Evolutionary conservation across 2,113 vertebrate genomes (phyloP).

Genomic region (Phasianus colchicus): DNA sequence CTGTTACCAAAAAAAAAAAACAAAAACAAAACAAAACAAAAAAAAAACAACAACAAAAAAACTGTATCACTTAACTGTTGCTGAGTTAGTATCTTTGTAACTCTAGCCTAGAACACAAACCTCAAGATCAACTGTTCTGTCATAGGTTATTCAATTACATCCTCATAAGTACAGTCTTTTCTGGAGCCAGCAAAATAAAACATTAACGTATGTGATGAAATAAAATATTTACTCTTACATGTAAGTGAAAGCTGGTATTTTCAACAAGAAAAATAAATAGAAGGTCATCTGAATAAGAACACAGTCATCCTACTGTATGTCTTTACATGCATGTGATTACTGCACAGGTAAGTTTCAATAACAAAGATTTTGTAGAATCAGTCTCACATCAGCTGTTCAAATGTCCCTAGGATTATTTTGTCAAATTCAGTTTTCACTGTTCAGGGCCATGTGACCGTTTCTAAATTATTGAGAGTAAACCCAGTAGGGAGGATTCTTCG

Average conservation of each 20-base stretch:
- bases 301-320: not conserved
- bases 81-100: not conserved
- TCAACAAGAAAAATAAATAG: not conserved
- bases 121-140: not conserved
- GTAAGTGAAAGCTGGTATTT: not conserved
- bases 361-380: not conserved
- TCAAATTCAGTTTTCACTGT: not conserved
- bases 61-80: not conserved
- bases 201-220: not conserved
- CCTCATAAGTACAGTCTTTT: not conserved
- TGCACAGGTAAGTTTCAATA: fast-evolving
- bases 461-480: not conserved
- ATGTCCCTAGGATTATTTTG: not conserved
- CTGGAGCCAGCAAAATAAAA: not conserved
- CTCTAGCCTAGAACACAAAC: not conserved
- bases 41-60: not conserved
- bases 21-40: not conserved
- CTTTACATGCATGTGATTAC: not conserved
- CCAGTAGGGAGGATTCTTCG: not conserved
- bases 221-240: not conserved
- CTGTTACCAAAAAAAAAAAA: not conserved
- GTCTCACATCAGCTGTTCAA: not conserved
- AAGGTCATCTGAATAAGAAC: not conserved
- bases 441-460: not conserved
- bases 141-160: not conserved